Conservation (phyloP, 1,140 invertebrate genomes). For the Drosophila carrolli region DNA sequence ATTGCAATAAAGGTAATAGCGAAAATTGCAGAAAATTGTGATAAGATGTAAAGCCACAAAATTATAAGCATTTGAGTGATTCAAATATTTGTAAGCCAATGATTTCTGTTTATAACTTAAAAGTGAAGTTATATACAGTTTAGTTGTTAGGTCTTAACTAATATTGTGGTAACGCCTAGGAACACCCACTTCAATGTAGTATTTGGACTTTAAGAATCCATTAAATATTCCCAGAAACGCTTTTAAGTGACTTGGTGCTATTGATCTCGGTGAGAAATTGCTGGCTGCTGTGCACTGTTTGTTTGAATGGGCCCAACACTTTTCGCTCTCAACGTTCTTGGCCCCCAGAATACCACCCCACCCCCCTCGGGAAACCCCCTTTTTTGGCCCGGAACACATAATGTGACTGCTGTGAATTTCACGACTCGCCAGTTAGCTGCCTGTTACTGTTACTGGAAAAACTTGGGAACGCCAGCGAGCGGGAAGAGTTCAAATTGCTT, state of each 20-base stretch:
- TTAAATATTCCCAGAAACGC: constrained; percentile 1
- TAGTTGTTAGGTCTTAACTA: too few species aligned
- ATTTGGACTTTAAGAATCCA: background rate
- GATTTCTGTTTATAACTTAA: too few species aligned
- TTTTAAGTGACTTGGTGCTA: background rate
- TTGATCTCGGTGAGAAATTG: constrained; percentile 7
- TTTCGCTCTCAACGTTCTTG: constrained; percentile 7
- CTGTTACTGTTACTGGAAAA: constrained; percentile 46
- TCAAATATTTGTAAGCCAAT: too few species aligned
- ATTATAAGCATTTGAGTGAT: too few species aligned
- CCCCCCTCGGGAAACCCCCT: too few species aligned
- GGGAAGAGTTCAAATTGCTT: constrained; percentile 75
- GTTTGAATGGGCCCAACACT: constrained; percentile 21
- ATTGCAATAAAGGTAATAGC: too few species aligned
- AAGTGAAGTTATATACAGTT: too few species aligned
- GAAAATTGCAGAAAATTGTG: too few species aligned
- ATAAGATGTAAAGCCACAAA: too few species aligned
- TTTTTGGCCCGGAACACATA: constrained; percentile 46
- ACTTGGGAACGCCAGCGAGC: constrained; percentile 14
- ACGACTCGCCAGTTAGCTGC: constrained; percentile 71
- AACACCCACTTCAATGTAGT: background rate
- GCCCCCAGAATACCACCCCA: background rate
- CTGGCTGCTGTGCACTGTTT: constrained; percentile 14
- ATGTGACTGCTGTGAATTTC: constrained; percentile 80
- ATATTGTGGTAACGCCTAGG: too few species aligned